These are phyloP conservation scores for Phainopepla nitens DNA, from an alignment of 2,113 vertebrate species.

Conservation along the genomic window DNA sequence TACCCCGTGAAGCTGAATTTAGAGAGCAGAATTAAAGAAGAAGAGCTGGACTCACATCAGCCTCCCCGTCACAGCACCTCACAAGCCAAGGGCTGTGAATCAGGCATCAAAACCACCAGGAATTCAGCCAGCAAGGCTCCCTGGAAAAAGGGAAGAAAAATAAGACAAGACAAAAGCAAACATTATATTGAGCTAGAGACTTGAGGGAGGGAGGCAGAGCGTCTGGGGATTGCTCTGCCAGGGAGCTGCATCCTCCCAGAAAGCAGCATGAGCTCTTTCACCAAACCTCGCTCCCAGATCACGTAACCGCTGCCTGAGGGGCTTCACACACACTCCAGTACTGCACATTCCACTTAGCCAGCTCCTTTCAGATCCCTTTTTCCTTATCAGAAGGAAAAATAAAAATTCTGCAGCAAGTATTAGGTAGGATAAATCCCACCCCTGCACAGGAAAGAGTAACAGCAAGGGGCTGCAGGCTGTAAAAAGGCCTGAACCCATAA, in stretches of 20 bases:
- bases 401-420: background rate
- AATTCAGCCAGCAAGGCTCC: background rate
- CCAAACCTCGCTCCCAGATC: background rate
- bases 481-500: background rate
- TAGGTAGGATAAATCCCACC: background rate
- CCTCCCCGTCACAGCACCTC: background rate
- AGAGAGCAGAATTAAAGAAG: background rate
- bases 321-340: background rate
- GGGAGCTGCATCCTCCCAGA: background rate
- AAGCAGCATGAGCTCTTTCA: background rate
- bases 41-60: background rate
- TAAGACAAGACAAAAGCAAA: background rate
- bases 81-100: background rate
- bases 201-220: background rate
- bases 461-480: background rate
- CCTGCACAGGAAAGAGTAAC: background rate
- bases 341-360: background rate
- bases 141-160: background rate
- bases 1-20: background rate
- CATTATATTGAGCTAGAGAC: background rate
- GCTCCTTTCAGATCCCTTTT: background rate
- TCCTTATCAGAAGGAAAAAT: background rate
- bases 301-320: rapidly evolving
- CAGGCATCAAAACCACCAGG: background rate
- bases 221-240: background rate